Evolutionary conservation across 2,797 vertebrate species (phyloP).

Genomic region (Phrynocephalus guinanensis): DNA sequence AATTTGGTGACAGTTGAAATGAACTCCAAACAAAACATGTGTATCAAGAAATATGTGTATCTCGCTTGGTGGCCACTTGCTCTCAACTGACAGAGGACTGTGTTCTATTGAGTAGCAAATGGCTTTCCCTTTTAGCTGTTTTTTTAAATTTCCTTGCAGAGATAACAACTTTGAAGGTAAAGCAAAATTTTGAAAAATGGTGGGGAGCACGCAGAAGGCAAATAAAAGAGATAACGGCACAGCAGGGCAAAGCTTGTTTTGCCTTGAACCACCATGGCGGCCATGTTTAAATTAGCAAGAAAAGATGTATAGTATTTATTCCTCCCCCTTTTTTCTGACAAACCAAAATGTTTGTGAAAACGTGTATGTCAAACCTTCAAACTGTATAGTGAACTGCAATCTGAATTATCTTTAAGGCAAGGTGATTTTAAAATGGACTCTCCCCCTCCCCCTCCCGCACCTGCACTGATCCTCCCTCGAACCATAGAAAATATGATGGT

Average conservation of each 20-base stretch:
- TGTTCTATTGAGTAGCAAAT: neutral
- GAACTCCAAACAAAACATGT: slow-evolving; percentile 51
- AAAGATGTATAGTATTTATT: too few relatives aligned
- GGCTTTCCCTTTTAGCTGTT: neutral
- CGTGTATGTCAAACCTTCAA: neutral
- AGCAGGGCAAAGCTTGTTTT: neutral
- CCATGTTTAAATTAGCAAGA: neutral
- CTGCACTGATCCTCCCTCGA: neutral
- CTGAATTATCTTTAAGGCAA: neutral
- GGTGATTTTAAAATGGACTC: neutral
- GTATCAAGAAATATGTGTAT: slow-evolving; percentile 49
- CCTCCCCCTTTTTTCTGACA: neutral
- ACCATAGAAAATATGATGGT: too few relatives aligned
- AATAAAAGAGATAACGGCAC: neutral
- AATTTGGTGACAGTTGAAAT: slow-evolving; percentile 58
- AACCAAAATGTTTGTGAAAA: neutral
- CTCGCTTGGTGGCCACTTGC: slow-evolving; percentile 57
- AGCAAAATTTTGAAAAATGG: neutral
- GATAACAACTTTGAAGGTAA: neutral
- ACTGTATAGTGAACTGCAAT: neutral
- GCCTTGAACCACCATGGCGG: neutral
- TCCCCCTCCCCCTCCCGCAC: neutral
- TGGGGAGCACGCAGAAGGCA: rapidly evolving
- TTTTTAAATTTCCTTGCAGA: rapidly evolving
- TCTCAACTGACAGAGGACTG: slow-evolving; percentile 27